Conservation (phyloP, 2,888 invertebrate genomes). For the Busseola fusca region DNA sequence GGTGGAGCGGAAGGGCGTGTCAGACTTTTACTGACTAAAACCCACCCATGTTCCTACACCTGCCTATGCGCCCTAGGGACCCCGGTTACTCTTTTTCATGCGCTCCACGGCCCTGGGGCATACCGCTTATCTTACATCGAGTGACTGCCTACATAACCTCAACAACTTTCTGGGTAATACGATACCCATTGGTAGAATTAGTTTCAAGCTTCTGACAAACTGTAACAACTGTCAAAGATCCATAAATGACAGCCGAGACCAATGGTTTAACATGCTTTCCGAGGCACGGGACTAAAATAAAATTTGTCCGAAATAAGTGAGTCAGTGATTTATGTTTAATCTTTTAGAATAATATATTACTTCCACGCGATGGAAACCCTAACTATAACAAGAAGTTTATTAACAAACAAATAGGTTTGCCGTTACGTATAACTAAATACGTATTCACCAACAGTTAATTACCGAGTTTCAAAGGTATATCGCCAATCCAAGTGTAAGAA, state of each 20-base stretch:
- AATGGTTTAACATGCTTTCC: neutral
- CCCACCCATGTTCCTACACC: too few relatives aligned
- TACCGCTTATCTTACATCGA: too few relatives aligned
- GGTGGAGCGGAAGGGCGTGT: too few relatives aligned
- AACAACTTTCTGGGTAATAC: neutral
- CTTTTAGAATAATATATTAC: neutral
- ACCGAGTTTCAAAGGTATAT: slow-evolving; percentile 51
- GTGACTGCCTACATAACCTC: too few relatives aligned
- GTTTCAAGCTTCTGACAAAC: neutral
- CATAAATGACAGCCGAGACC: neutral
- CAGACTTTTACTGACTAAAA: too few relatives aligned
- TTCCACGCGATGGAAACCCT: neutral
- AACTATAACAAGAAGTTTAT: neutral
- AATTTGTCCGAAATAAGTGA: too few relatives aligned
- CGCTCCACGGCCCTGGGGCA: too few relatives aligned
- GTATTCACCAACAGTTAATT: slow-evolving; percentile 33
- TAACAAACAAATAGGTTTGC: neutral
- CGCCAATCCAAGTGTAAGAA: slow-evolving; percentile 40
- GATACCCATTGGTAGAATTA: neutral
- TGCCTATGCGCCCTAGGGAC: too few relatives aligned
- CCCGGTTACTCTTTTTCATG: too few relatives aligned
- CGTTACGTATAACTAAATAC: slow-evolving; percentile 12
- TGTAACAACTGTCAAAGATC: neutral
- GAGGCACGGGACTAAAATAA: too few relatives aligned
- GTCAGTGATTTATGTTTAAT: too few relatives aligned